Base-by-base conservation (phyloP, 1,140 invertebrate genomes). In the Drosophila busckii region DNA sequence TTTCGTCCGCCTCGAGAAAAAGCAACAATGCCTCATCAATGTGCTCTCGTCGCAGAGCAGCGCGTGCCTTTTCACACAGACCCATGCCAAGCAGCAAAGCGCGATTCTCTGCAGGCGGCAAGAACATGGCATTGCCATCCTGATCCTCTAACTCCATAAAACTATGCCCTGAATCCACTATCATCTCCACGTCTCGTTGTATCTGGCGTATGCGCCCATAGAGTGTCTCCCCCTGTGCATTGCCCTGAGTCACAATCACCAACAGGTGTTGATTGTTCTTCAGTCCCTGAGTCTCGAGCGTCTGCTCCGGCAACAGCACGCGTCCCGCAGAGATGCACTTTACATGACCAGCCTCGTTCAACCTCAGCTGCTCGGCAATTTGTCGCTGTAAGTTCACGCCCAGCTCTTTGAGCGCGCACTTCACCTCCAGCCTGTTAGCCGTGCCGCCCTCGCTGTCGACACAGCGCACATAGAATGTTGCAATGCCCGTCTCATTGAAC, bases 1-100 rank as follows among this genome's bases (percentile, higher is more conserved):
- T 91, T 48, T 91, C 89, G 67, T 95, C 94, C 9, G 94, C 93
- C 82, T 95, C 94, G 1, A 95, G 86, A 5, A 95, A 88, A 29
- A 94, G 88, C 1, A 94, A 88, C 1, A 95, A 73, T 1, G 93
- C 93, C 32, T 92, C 89, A 2, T 92, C 87, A 82, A 91, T 92
- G 52, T 94, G 90, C 41, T 91, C 89, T 9, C 87, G 86, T 50
- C 92, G 92, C 59, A 94, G 84, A 1, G 92, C 91, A 2, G 90
- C 88, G 32, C 92, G 87, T 1, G 93, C 94, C 64, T 93, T 93
- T 84, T 95, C 94, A 87, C 94, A 93, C 23, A 95, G 87, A 4
- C 93, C 90, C 89, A 96, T 91, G 0, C 93, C 94, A 20, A 94
- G 88, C 38, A 93, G 88, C 2, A 96, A 78, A 0, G 92, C 89